Evolutionary conservation across 2,888 invertebrate genomes (phyloP), one percentile per base, ranked within the genome.

Genomic region (Hedya salicella): DNA sequence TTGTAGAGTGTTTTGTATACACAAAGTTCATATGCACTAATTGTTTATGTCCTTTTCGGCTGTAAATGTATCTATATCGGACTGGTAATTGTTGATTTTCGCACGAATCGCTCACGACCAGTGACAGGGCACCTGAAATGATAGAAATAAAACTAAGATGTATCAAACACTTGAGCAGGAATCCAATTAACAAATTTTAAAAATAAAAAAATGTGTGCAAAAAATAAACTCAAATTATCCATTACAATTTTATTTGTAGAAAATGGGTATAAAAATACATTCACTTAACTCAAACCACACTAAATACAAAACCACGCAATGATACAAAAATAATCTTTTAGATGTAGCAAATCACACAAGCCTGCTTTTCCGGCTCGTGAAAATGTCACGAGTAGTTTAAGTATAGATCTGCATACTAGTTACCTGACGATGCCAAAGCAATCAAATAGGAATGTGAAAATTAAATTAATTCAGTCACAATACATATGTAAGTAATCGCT

Each of bases 21-120:
- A 93, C 92, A 78, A 92, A 93, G 77, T 92, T 92, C 87, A 88
- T 89, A 79, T 92, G 90, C 50, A 93, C 92, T 72, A 93, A 80
- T 71, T 93, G 93, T 79, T 92, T 93, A 76, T 93, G 93, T 3
- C 93, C 93, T 74, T 93, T 93, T 65, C 93, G 87, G 76, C 93
- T 93, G 77, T 89, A 93, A 75, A 93, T 93, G 73, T 93, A 93
- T 71, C 88, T 92, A 78, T 92, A 93, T 42, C 90, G 83, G 19
- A 80, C 83, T 11, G 93, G 92, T 52, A 92, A 75, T 62, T 84
- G 79, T 40, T 85, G 85, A 69, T 77, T 86, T 67, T 91, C 90
- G 68, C 81, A 83, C 8, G 85, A 77, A 71, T 87, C 91, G 69
- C 89, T 91, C 75, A 91, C 78, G 17, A 92, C 92, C 70, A 92